Percentiles rank a stretch among this genome's conserved stretches.
Conservation (phyloP, 53 echinoderm and acorn worm species). For the Arbacia lixula region DNA sequence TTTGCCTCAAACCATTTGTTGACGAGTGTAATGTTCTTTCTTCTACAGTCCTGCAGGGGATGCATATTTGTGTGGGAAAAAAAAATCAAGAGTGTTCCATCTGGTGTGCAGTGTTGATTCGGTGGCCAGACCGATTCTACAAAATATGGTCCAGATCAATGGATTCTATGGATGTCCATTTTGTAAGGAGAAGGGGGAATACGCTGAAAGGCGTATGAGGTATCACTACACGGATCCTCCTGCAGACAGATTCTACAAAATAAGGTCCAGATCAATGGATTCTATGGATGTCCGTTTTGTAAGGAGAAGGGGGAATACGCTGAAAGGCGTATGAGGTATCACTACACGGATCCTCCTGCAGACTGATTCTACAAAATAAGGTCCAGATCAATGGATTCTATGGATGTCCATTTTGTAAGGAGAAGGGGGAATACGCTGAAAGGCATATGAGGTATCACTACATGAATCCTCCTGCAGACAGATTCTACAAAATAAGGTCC, state of each 20-base stretch:
- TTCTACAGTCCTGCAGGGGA: conserved; percentile 43
- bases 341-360: neutral
- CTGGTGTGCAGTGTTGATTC: conserved; percentile 55
- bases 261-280: conserved; percentile 62
- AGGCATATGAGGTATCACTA: neutral
- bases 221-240: neutral
- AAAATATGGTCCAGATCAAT: conserved; percentile 61
- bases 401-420: conserved; percentile 46
- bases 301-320: conserved; percentile 14
- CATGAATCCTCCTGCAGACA: conserved; percentile 19
- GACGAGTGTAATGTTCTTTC: conserved; percentile 57
- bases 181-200: conserved; percentile 14
- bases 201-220: neutral
- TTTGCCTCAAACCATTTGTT: conserved; percentile 66
- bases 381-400: conserved; percentile 64
- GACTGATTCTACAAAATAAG: conserved; percentile 50
- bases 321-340: neutral
- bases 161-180: conserved; percentile 59
- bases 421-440: conserved; percentile 12
- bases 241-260: conserved; percentile 55
- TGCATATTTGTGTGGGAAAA: neutral
- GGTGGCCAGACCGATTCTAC: conserved; percentile 63
- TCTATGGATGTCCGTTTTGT: conserved; percentile 53
- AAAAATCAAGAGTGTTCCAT: conserved; percentile 51
- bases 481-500: conserved; percentile 51